Base-by-base conservation (phyloP, 2,888 invertebrate genomes). In the Cheilosia grossa region DNA sequence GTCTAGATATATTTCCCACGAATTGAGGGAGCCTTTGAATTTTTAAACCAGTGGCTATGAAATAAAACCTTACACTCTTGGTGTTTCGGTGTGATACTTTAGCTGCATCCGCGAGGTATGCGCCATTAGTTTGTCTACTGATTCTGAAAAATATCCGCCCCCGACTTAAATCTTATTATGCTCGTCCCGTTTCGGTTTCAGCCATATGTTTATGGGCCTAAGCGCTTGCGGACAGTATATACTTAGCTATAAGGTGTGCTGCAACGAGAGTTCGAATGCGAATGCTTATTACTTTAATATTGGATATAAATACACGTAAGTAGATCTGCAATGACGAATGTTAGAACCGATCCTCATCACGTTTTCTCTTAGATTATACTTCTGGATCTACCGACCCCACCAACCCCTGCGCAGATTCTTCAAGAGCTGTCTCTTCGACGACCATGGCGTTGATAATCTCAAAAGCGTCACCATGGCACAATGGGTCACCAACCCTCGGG, bases 151-250 rank as follows among this genome's bases (percentile, higher is more conserved):
- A n/a, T n/a, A n/a, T n/a, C n/a, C n/a, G n/a, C 2, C 30, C 9
- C 30, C 21, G 19, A 4, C 13, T 9, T 9, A n/a, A n/a, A 17
- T 19, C 19, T 30, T 33, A 13, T 30, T 27, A 2, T 33, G 17
- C 4, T 54, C 51, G 51, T 87, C 82, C 89, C 86, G 64, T 92
- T 92, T 21, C 88, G 97, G 64, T 92, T 92, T 21, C 88, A 97
- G 97, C 87, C 98, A 98, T 91, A 95, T 98, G 87, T 97, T 97
- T 90, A 97, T 98, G 95, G 98, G 98, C 7, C 96, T 98, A 90
- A 97, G 97, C n/a, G 96, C 97, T 88, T 98, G 98, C 91, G 98
- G 98, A 15, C 96, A 97, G 92, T 98, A 96, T 93, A 94, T 98
- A 87, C 93, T 98, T 88, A 98, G 98, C 87, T 98, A 98, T 92